A percentile compares a stretch with the other conserved stretches of the same genome.
phyloP scores from a whole-genome alignment of 64 coral and sea anemone genomes.

The Dendrophyllia cribrosa region DNA sequence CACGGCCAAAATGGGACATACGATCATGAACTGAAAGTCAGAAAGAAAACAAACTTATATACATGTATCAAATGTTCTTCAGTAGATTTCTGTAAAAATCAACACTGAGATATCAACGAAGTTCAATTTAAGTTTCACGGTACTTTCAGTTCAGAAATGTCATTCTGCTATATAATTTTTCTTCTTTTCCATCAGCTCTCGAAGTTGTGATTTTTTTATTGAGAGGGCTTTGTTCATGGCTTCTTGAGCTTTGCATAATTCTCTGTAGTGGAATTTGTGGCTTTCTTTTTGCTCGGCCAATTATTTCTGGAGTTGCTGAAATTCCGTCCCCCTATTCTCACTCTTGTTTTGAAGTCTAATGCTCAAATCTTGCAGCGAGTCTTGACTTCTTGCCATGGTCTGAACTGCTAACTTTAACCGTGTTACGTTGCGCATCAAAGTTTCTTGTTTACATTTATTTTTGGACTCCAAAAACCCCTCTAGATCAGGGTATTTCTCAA shows the following conservation, averaged over 20 bases:
- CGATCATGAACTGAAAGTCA: too few relatives aligned
- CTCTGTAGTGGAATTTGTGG: neutral
- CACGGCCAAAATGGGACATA: too few relatives aligned
- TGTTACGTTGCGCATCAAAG: neutral
- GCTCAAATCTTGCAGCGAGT: neutral
- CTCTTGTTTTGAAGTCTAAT: neutral
- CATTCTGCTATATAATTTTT: neutral
- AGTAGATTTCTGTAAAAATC: too few relatives aligned
- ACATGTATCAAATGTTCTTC: too few relatives aligned
- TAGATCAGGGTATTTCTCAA: slow-evolving; percentile 11
- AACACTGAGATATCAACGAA: too few relatives aligned
- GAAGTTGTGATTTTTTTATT: slow-evolving; percentile 5
- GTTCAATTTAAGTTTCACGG: too few relatives aligned
- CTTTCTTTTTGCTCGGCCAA: neutral
- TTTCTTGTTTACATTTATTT: neutral
- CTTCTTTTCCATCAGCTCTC: slow-evolving; percentile 1
- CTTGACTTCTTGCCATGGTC: neutral
- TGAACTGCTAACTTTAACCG: neutral
- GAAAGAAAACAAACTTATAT: too few relatives aligned
- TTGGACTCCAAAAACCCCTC: slow-evolving; percentile 2
- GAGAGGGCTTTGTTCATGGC: neutral
- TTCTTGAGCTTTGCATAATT: slow-evolving; percentile 5
- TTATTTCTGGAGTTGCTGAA: neutral
- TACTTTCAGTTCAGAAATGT: too few relatives aligned
- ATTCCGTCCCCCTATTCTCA: neutral